Conservation (phyloP, 2,888 invertebrate genomes). For the Ectemnius lituratus region DNA sequence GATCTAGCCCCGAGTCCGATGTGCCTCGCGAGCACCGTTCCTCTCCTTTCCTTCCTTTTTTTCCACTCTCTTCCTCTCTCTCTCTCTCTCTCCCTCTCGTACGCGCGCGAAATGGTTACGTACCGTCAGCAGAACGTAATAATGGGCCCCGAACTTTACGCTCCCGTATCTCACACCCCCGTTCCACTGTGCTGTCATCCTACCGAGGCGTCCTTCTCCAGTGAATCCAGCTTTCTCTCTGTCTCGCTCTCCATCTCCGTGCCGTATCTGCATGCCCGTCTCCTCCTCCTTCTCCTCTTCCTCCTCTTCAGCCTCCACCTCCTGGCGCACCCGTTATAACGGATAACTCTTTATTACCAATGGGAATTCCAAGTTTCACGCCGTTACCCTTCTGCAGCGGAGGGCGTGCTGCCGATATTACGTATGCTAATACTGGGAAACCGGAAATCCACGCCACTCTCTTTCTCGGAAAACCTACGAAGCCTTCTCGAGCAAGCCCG, state of each 20-base stretch:
- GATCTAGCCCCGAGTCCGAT: conserved; percentile 34
- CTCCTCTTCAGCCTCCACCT: no score
- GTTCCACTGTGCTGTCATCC: conserved; percentile 19
- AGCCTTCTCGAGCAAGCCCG: no score
- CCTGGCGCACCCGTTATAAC: conserved; percentile 37
- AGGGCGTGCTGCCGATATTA: conserved; percentile 60
- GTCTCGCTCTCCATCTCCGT: conserved; percentile 20
- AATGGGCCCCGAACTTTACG: conserved; percentile 54
- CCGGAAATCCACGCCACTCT: conserved; percentile 53
- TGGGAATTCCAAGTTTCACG: conserved; percentile 63
- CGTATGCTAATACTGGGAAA: conserved; percentile 65
- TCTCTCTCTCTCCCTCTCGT: no score
- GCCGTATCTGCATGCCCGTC: conserved; percentile 20
- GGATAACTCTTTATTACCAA: conserved; percentile 67
- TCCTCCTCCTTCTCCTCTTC: not conserved
- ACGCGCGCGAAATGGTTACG: conserved; percentile 32
- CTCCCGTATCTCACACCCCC: conserved; percentile 43
- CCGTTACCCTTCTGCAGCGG: conserved; percentile 27
- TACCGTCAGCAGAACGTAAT: conserved; percentile 55
- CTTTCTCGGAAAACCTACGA: not conserved
- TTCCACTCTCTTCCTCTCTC: no score
- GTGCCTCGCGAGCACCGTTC: conserved; percentile 38
- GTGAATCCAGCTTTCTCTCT: conserved; percentile 3
- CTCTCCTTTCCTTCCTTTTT: conserved; percentile 27
- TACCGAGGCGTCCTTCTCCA: not conserved